Evolutionary conservation across 2,888 invertebrate genomes (phyloP).

Genomic region (Mythimna pallens): DNA sequence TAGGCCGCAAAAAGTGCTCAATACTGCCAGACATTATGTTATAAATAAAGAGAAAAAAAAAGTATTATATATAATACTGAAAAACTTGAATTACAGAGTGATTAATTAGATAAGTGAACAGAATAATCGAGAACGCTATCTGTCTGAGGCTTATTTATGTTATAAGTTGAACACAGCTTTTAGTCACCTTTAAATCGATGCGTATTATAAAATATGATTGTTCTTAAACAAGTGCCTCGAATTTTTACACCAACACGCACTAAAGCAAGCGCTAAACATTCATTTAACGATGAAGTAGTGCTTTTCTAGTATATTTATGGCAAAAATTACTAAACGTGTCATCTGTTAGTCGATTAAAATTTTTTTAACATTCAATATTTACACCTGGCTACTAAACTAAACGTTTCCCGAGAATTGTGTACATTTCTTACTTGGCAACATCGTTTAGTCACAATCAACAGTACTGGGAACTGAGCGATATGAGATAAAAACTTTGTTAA

Average conservation of each 20-base stretch:
- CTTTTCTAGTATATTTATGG: not conserved
- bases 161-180: too few species aligned
- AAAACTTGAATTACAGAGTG: not conserved
- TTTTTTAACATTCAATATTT: constrained; percentile 23
- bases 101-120: not conserved
- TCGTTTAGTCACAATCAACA: constrained; percentile 51
- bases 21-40: too few species aligned
- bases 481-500: constrained; percentile 51
- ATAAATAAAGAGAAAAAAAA: too few species aligned
- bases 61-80: too few species aligned
- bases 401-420: constrained; percentile 30
- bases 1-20: too few species aligned
- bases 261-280: not conserved
- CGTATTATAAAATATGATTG: too few species aligned
- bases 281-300: not conserved
- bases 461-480: constrained; percentile 56
- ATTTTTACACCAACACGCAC: accelerated
- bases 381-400: constrained; percentile 40
- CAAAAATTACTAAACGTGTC: not conserved
- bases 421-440: constrained; percentile 47
- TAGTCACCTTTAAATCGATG: not conserved
- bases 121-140: too few species aligned
- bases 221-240: not conserved
- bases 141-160: too few species aligned
- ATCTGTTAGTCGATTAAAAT: constrained; percentile 40